Base-by-base conservation (phyloP, 2,113 vertebrate genomes). In the Jacana jacana region DNA sequence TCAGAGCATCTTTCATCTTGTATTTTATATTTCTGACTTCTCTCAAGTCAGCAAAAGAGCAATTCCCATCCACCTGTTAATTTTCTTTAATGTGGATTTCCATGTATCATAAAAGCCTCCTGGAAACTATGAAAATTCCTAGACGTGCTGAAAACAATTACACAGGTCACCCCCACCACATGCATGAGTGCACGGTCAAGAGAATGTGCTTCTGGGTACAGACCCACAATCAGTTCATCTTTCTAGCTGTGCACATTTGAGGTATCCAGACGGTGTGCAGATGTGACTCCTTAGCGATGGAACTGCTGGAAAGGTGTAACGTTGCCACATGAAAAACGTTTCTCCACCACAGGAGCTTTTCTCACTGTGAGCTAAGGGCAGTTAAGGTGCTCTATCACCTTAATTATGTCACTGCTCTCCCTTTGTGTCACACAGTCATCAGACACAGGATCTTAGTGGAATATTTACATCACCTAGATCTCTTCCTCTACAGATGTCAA, bases 281-380 rank as follows among this genome's bases (percentile, higher is more conserved):
- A 84, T 70, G 51, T 42, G 60, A 37, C 10, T 79, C 27, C 33
- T 81, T 11, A 4, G 6, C 0, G 3, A 11, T 37, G 35, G 18
- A 92, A 63, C 37, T 79, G 24, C 48, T 89, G 16, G 24, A 76
- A 81, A 25, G 9, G 16, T 70, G 12, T 28, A 64, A 65, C 8
- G 44, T 7, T 69, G 71, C 28, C 63, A 76, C 17, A 42, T 25
- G 46, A 81, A 82, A 76, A 71, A 30, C 25, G 16, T 25, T 89
- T 63, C 46, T 73, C 25, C 23, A 31, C 9, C 54, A 46, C 1
- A 72, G 24, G 25, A 63, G 18, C 12, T 48, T 69, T 37, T 1
- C 11, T 17, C 2, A 3, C 7, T 0, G 3, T 46, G 51, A 5
- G 2, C 10, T 14, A 77, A 77, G 15, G 17, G 25, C 17, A 77